Base-by-base conservation (phyloP, 1,140 invertebrate genomes). In the Hermatobates lingyangjiaoensis region DNA sequence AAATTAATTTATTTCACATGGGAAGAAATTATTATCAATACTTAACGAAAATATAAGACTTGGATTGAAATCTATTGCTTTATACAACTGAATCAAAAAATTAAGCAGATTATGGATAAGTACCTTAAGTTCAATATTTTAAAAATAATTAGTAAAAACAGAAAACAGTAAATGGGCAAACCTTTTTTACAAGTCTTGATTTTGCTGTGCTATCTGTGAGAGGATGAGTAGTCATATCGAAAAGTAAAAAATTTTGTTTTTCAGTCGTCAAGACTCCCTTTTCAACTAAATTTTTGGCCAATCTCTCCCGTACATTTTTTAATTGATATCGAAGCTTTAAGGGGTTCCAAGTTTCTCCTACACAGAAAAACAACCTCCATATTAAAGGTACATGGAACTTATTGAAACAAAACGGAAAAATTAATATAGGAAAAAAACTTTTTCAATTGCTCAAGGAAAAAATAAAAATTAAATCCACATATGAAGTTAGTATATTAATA, bases 151-250 rank as follows among this genome's bases (percentile, higher is more conserved):
- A 1, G n/a, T 34, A 30, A 49, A 49, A 12, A 49, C 3, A 49
- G n/a, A 4, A 2, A 20, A 15, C 20, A 14, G 46, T 30, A 50
- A 46, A 46, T 15, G 5, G n/a, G 27, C 27, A 48, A 50, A 89
- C 85, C 77, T 94, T 95, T 75, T 97, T 97, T 34, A 99, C 89
- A 56, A 99, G 76, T 59, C 93, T 83, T 59, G 83, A 85, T 74
- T 99, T 99, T n/a, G 90, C 81, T 56, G 83, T 75, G 71, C 87
- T 87, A 68, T 99, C 93, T 48, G 87, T 92, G 38, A 99, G 74
- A 30, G 96, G 96, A 78, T 99, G 96, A 58, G 95, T 99, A 24
- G 96, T 99, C 94, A 99, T 99, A 73, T 99, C 96, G 71, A 99
- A 99, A 20, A 99, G 71, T 57, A 99, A 72, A 70, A 99, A 99